Base-by-base conservation (phyloP, 2,113 vertebrate species). In the Oreochromis aureus region DNA sequence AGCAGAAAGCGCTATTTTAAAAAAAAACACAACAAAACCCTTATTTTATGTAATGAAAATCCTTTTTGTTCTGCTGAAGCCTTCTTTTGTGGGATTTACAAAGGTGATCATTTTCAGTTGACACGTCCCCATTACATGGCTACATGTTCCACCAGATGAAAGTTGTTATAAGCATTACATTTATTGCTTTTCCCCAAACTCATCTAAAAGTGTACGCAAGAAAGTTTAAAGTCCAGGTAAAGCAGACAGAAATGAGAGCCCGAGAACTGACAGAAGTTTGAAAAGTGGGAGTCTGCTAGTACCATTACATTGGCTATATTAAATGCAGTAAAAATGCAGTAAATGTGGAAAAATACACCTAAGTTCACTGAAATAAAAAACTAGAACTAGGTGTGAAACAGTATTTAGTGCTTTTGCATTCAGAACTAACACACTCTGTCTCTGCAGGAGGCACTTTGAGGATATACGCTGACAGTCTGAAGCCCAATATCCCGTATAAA, bases 401-500 rank as follows among this genome's bases (percentile, higher is more conserved):
- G 18, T 32, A 8, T 78, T 78, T 78, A 30, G 69, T 48, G 46
- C 46, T 78, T 78, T n/a, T 7, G 10, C 27, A 78, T 19, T 53
- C 16, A 34, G 73, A 34, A 53, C 18, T 78, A 53, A 78, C 18
- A 4, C 4, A 10, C 22, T 15, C 12, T 24, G 2, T 13, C 10
- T 87, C 93, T 81, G 7, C 89, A 99, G 99, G 99, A 90, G 99
- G 99, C 18, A 99, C 98, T 1, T 83, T 99, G 91, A 96, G 98
- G 86, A 99, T 99, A 89, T 99, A 99, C 76, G 99, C 99, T 1
- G 98, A 99, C 94, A 99, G 98, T 89, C 96, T 99, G 92, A 98
- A 98, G 94, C 98, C 99, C 90, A 99, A 99, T 95, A 99, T 99
- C 92, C 98, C 99, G 0, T 99, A 99, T 88, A 99, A 99, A 95